These are phyloP conservation scores for Vireo griseus DNA, from an alignment of 2,797 vertebrate species.

Conservation along the genomic window DNA sequence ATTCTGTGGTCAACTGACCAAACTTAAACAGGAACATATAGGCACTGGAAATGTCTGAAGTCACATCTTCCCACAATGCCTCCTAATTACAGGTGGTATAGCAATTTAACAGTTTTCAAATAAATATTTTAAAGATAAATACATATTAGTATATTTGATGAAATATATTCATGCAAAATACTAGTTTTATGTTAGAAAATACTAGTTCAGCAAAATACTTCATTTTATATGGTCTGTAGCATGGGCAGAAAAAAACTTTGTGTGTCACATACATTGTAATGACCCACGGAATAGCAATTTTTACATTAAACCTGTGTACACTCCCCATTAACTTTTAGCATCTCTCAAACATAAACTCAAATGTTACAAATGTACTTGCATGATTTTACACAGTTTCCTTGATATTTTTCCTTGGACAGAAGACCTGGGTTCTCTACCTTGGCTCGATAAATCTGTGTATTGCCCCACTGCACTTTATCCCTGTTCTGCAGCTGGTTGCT, in stretches of 20 bases:
- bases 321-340: not conserved
- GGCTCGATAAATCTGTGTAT: not conserved
- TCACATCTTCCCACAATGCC: rapidly evolving
- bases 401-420: not conserved
- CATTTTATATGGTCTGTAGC: not conserved
- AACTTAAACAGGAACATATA: not conserved
- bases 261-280: not conserved
- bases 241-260: not conserved
- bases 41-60: not conserved
- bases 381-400: not conserved
- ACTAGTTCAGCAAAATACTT: not conserved
- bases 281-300: not conserved
- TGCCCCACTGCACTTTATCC: rapidly evolving
- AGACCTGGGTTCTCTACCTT: not conserved
- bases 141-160: not conserved
- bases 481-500: not conserved
- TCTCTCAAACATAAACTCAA: not conserved
- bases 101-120: not conserved
- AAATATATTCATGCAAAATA: not conserved
- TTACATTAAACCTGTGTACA: not conserved
- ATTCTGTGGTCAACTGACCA: not conserved
- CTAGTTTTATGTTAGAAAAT: not conserved
- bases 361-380: rapidly evolving
- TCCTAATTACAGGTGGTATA: not conserved
- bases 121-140: not conserved